Base-by-base conservation (phyloP, 2,888 invertebrate species). In the Polyploca ridens region DNA sequence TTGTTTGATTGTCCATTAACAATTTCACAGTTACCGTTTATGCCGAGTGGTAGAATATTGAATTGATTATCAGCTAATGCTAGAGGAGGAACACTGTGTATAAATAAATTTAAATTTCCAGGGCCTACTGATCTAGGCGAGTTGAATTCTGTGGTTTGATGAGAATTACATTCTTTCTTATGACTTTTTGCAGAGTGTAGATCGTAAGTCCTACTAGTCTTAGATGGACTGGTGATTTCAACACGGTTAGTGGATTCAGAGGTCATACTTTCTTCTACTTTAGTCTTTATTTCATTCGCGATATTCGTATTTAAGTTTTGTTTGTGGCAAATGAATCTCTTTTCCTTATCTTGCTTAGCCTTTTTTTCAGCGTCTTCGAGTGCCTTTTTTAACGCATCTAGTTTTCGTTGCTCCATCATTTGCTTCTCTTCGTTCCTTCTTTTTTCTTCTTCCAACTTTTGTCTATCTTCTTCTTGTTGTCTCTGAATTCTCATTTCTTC, bases 401-500 rank as follows among this genome's bases (percentile, higher is more conserved):
- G 95, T 85, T 97, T 96, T 72, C 95, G 95, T 77, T 95, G 94
- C 81, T 97, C 96, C 57, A 95, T 94, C 70, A 96, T 95, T 89
- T 97, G 95, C 74, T 96, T 96, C 76, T 97, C 96, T 78, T 95
- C 94, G 16, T 94, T 87, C 71, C 94, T 89, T 63, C 95, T 94
- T 69, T 96, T 96, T 84, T 98, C 98, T 72, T 96, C 95, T 79
- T 98, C 96, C 71, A 96, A 88, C 69, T 96, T 95, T 75, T 95
- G 90, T 66, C 95, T 94, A 76, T 97, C 96, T 68, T 95, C 90
- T 88, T 96, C 96, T 79, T 96, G 95, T 82, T 98, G 97, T 58
- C 95, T 94, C 71, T 95, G 95, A 68, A 98, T 95, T 68, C 97
- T 94, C 70, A 96, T 94, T 81, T 98, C 98, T 86, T 98, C 98